A percentile compares a stretch with the other conserved stretches of the same genome.
These are phyloP conservation scores for Glossophaga mutica DNA, from an alignment of 2,797 vertebrate genomes.

Conservation along the genomic window DNA sequence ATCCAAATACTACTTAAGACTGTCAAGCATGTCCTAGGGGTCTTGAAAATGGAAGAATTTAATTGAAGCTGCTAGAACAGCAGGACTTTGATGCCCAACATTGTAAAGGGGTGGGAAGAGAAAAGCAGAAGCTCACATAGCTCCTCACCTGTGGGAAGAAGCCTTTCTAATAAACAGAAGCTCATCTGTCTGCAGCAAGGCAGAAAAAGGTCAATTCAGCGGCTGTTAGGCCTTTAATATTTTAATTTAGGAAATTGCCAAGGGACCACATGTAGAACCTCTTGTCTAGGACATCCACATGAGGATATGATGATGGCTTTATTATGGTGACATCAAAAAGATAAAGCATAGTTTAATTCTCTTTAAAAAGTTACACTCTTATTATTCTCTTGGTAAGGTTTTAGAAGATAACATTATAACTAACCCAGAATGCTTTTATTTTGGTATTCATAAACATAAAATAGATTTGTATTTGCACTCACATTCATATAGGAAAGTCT, in stretches of 20 bases:
- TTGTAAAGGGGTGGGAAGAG: slow-evolving; percentile 60
- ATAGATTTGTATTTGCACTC: neutral
- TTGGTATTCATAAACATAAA: neutral
- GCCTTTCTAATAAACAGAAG: slow-evolving; percentile 82
- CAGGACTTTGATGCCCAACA: slow-evolving; percentile 67
- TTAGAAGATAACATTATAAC: slow-evolving; percentile 28
- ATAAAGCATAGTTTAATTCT: slow-evolving; percentile 72
- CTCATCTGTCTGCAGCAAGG: slow-evolving; percentile 84
- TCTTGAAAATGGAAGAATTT: slow-evolving; percentile 72
- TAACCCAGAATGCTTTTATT: neutral
- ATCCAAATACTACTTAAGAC: slow-evolving; percentile 79
- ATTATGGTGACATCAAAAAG: slow-evolving; percentile 83
- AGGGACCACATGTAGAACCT: slow-evolving; percentile 84
- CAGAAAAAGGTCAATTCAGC: slow-evolving; percentile 84
- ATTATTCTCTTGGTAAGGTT: slow-evolving; percentile 32
- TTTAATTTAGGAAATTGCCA: slow-evolving; percentile 87
- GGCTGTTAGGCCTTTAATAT: slow-evolving; percentile 86
- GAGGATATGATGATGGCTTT: slow-evolving; percentile 85
- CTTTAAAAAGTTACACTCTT: slow-evolving; percentile 50
- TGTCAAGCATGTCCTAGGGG: slow-evolving; percentile 70
- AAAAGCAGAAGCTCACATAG: slow-evolving; percentile 74
- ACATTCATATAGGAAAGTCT: neutral
- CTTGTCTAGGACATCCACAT: slow-evolving; percentile 84
- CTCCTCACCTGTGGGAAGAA: slow-evolving; percentile 83
- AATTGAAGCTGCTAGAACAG: slow-evolving; percentile 78